Evolutionary conservation across 2,888 invertebrate species (phyloP), one percentile per base, ranked within the genome.

Genomic region (Cerastis leucographa): DNA sequence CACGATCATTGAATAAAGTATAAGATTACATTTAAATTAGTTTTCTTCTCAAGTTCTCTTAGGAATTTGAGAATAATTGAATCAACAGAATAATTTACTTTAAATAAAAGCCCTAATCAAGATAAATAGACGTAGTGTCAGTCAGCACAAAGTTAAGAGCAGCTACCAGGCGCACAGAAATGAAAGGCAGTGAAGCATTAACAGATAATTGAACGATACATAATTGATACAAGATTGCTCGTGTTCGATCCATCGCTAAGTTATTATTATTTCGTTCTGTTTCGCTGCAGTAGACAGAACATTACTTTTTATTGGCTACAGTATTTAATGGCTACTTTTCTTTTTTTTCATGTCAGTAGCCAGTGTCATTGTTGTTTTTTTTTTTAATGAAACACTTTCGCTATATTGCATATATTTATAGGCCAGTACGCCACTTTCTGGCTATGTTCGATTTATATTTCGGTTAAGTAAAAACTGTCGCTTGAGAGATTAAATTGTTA

Each of bases 171-270:
- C 71, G 71, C 42, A 61, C 69, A 82, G 84, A 80, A 46, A 69
- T 69, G 12, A 80, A 51, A 84, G 56, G 56, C 69, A 70, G 19
- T 62, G 12, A 44, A 71, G 64, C 68, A 80, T 80, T 79, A 81
- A 54, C 29, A 74, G 80, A 82, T 84, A 84, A 69, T 79, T 74
- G 54, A 84, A 68, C 64, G 64, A 74, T 71, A 78, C 84, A 68
- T 84, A 62, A 82, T 83, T 83, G 80, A 83, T 66, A 80, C 71
- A 71, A 74, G 80, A 84, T 74, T 1, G 74, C 71, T 61, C 67
- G 25, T 79, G 74, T 79, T 61, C 80, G 67, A 80, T 84, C 62
- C 42, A 56, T 74, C 46, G 72, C 54, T 65, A 54, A 40, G 19
- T 74, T 80, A 51, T 44, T 80, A 51, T 44, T 68, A 54, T 29